phyloP scores from a whole-genome alignment of 2,113 vertebrate genomes.

The Cnemophilus loriae region DNA sequence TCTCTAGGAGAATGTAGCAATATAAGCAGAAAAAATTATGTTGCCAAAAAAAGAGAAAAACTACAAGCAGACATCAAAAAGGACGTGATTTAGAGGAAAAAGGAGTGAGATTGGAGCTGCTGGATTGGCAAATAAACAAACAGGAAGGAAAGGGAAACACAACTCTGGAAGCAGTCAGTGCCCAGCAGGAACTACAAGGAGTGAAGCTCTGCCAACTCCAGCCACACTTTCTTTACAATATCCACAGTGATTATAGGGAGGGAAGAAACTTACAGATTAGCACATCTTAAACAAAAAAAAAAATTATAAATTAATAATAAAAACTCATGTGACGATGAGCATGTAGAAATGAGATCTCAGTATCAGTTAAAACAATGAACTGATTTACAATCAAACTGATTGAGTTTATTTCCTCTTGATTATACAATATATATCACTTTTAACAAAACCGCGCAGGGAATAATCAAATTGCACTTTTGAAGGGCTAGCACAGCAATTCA shows the following conservation, averaged over 20 bases:
- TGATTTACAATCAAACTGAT: not conserved
- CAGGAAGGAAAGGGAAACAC: not conserved
- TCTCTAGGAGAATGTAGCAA: not conserved
- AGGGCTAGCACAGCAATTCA: slow-evolving; percentile 50
- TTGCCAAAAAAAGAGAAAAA: not conserved
- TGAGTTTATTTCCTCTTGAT: not conserved
- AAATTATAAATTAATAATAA: not conserved
- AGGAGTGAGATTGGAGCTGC: not conserved
- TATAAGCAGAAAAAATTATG: not conserved
- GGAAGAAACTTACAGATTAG: not conserved
- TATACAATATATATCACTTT: not conserved
- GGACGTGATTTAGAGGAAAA: not conserved
- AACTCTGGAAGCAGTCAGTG: not conserved
- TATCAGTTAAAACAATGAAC: slow-evolving; percentile 10
- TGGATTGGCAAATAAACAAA: not conserved
- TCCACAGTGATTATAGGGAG: fast-evolving
- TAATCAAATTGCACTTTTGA: slow-evolving; percentile 52
- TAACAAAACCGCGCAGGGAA: slow-evolving; percentile 25
- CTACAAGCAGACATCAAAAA: not conserved
- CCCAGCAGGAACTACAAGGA: not conserved
- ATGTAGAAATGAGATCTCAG: not conserved
- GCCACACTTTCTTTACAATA: not conserved
- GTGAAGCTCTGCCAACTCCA: not conserved
- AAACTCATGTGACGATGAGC: not conserved
- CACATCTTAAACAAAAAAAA: not conserved